These are phyloP conservation scores for Colletes gigas DNA, from an alignment of 1,140 invertebrate species.

Conservation along the genomic window DNA sequence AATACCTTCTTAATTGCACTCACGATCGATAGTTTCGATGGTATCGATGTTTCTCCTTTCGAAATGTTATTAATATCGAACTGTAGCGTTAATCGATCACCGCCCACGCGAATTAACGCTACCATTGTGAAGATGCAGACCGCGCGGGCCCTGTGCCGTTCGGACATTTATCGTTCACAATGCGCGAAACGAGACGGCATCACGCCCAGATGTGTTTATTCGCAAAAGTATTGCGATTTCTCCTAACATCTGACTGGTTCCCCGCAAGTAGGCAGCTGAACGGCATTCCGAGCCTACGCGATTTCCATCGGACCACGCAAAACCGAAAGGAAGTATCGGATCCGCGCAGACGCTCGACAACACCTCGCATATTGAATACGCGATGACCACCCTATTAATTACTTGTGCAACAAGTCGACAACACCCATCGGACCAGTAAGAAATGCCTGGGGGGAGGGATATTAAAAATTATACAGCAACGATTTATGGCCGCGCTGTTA, in stretches of 20 bases:
- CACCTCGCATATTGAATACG: conserved; percentile 22
- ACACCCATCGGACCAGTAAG: conserved; percentile 28
- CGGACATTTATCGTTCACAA: neutral
- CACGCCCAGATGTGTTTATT: conserved; percentile 3
- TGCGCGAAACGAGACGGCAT: neutral
- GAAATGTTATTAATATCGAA: conserved; percentile 5
- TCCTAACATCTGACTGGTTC: conserved; percentile 1
- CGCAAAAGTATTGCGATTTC: conserved; percentile 1
- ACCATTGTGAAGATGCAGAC: neutral
- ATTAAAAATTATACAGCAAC: conserved; percentile 37
- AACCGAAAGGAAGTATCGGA: conserved; percentile 33
- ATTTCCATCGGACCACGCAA: conserved; percentile 51
- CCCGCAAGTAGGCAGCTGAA: conserved; percentile 48
- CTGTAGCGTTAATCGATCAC: neutral
- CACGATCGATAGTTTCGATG: no score
- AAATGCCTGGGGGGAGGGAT: conserved; percentile 20
- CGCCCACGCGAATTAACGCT: neutral
- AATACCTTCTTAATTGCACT: no score
- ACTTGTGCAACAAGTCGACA: conserved; percentile 58
- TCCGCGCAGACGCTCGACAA: conserved; percentile 13
- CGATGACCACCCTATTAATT: conserved; percentile 59
- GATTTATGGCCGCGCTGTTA: conserved; percentile 28
- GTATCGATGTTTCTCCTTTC: no score
- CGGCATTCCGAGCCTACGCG: conserved; percentile 69
- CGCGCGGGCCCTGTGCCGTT: no score